Evolutionary conservation across 2,888 invertebrate species (phyloP).

Genomic region (Papilio gigon): DNA sequence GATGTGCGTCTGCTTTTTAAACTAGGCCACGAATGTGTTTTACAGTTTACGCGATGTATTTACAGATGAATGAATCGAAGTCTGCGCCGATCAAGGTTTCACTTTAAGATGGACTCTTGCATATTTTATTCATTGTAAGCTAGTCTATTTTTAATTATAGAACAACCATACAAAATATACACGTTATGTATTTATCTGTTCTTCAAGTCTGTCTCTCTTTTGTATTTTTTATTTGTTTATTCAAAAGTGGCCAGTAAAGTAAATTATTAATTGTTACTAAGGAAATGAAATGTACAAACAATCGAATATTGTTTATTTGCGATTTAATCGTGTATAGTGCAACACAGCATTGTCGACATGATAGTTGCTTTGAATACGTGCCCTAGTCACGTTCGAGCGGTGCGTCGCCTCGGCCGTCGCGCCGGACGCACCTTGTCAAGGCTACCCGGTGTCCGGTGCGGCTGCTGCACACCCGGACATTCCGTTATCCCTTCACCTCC

Average conservation of each 20-base stretch:
- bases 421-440: constrained; percentile 42
- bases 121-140: neutral
- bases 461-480: constrained; percentile 30
- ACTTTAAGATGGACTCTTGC: neutral
- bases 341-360: constrained; percentile 53
- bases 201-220: neutral
- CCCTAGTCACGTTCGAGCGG: constrained; percentile 66
- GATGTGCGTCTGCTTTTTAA: constrained; percentile 29
- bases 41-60: constrained; percentile 33
- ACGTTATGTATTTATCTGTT: neutral
- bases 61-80: constrained; percentile 33
- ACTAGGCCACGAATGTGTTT: constrained; percentile 31
- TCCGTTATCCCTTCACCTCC: constrained; percentile 45
- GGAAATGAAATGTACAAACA: constrained; percentile 1
- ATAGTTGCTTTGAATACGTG: constrained; percentile 68
- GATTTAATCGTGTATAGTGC: constrained; percentile 30
- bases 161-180: neutral
- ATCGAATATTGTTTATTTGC: constrained; percentile 28
- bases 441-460: constrained; percentile 42
- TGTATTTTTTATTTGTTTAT: neutral
- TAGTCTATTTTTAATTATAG: neutral
- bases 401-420: constrained; percentile 33
- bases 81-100: constrained; percentile 27
- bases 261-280: neutral
- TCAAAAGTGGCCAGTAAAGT: neutral